Evolutionary conservation across 2,888 invertebrate species (phyloP).

Genomic region (Tholera decimalis): DNA sequence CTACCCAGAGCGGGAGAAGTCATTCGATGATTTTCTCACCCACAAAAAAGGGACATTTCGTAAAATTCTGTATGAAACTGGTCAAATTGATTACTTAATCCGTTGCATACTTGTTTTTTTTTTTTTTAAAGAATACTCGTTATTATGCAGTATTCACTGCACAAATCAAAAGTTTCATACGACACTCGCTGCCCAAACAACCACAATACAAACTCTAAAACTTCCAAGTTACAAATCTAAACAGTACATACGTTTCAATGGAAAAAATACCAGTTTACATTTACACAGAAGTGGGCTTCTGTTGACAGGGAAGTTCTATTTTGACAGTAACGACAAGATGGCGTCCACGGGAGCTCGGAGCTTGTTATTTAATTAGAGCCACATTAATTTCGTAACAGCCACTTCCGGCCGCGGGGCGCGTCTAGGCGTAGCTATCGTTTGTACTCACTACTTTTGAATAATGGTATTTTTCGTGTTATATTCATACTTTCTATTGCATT

Average conservation of each 20-base stretch:
- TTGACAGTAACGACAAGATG: constrained; percentile 81
- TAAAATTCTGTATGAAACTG: no score
- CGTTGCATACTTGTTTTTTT: no score
- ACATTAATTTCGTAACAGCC: constrained; percentile 88
- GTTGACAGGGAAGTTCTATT: constrained; percentile 81
- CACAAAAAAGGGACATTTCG: no score
- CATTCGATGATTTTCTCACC: no score
- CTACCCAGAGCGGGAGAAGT: no score
- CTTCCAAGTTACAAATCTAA: constrained; percentile 36
- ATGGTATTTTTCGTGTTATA: constrained; percentile 5
- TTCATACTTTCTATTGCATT: not conserved
- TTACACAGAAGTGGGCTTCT: constrained; percentile 68
- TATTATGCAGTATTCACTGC: not conserved
- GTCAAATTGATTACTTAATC: no score
- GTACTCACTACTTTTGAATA: constrained; percentile 36
- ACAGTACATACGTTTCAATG: constrained; percentile 54
- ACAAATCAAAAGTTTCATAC: not conserved
- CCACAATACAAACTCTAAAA: constrained; percentile 25
- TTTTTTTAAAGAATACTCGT: no score
- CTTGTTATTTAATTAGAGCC: constrained; percentile 89
- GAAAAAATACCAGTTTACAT: constrained; percentile 61
- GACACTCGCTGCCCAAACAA: constrained; percentile 19
- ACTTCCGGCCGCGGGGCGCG: constrained; percentile 80
- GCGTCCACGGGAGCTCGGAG: constrained; percentile 79
- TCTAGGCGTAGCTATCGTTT: constrained; percentile 64